Base-by-base conservation (phyloP, 2,797 vertebrate genomes). In the Microcaecilia unicolor region DNA sequence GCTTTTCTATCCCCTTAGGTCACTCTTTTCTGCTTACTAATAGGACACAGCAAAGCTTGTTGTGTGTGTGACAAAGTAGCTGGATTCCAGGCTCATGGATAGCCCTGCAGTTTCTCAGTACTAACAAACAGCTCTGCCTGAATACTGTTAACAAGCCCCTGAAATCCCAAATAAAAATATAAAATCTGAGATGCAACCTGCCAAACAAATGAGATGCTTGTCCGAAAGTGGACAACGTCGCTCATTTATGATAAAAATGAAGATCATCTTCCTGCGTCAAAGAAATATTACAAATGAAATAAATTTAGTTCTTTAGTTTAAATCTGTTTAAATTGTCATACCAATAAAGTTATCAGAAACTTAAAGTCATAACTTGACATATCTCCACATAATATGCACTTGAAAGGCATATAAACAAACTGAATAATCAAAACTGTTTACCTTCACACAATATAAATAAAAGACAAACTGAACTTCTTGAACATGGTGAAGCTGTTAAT, bases 401-500 rank as follows among this genome's bases (percentile, higher is more conserved):
- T 61, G 65, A 73, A 67, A 61, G n/a, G 27, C 48, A 59, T 13
- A 47, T 24, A 50, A 44, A 51, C 21, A 42, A 44, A n/a, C n/a
- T n/a, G n/a, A n/a, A n/a, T n/a, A n/a, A 60, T 61, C 33, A 58
- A 25, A 36, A 45, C 37, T 60, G 45, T 44, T 59, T 60, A 67
- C 44, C 48, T 54, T 63, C 44, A 59, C 51, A 48, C 8, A 26
- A 3, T 47, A 47, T 22, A 51, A 25, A 35, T 15, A 45, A 65
- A 53, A 70, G 62, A 37, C 67, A 65, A 63, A 45, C 15, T 20
- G 39, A 38, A 7, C 29, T 32, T n/a, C n/a, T n/a, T n/a, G n/a
- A n/a, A n/a, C n/a, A n/a, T n/a, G n/a, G 64, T 81, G 86, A 78
- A 71, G 63, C 76, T 78, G 73, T 85, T 91, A 84, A 81, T 69